phyloP scores from a whole-genome alignment of 2,797 vertebrate genomes.

The Falco concolor region DNA sequence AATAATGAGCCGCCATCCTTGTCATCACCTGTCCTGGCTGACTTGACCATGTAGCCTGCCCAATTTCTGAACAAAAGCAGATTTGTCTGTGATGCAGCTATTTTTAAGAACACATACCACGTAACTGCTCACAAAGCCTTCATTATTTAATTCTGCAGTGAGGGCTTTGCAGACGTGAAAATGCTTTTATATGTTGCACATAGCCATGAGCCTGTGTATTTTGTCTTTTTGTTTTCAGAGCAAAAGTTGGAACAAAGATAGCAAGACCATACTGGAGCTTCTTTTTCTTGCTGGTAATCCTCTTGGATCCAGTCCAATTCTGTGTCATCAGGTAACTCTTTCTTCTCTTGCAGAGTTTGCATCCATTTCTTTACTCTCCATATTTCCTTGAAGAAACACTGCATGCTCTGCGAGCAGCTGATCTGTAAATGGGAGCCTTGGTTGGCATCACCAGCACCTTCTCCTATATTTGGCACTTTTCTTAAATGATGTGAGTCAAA shows the following conservation, averaged over 20 bases:
- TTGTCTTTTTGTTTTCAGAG: not conserved
- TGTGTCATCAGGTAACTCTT: not conserved
- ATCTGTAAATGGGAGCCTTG: not conserved
- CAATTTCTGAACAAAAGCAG: constrained; percentile 2
- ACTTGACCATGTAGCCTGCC: not conserved
- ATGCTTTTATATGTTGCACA: constrained; percentile 16
- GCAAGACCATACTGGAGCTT: constrained; percentile 4
- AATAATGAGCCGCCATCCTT: not conserved
- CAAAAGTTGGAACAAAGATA: constrained; percentile 36
- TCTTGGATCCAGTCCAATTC: not conserved
- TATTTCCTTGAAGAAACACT: not conserved
- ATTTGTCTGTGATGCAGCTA: constrained; percentile 33
- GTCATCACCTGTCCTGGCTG: constrained; percentile 35
- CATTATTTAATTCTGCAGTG: constrained; percentile 19
- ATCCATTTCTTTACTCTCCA: not conserved
- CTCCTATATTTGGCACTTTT: not conserved
- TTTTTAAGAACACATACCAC: constrained; percentile 40
- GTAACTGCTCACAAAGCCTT: constrained; percentile 19
- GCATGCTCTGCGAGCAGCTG: not conserved
- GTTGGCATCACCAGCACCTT: not conserved
- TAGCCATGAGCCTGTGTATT: not conserved
- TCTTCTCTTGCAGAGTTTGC: not conserved
- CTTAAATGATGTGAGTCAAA: not conserved
- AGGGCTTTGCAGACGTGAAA: not conserved
- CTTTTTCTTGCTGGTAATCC: constrained; percentile 40